Base-by-base conservation (phyloP, 2,888 invertebrate species). In the Drosophila neutralis region DNA sequence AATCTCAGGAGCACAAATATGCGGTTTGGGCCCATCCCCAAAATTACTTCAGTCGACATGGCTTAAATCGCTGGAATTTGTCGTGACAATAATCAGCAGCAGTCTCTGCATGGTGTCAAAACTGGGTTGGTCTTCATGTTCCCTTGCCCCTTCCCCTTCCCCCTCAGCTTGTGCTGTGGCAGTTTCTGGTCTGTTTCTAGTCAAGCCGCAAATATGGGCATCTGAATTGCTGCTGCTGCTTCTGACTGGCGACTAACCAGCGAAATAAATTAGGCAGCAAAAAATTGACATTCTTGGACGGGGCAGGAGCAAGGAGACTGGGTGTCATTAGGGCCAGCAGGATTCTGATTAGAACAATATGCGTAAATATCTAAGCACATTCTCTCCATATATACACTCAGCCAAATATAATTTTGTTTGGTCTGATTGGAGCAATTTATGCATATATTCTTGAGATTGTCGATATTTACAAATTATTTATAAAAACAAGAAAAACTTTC, bases 11-110 rank as follows among this genome's bases (percentile, higher is more conserved):
- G 65, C 77, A 67, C 68, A 69, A 69, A 70, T 74, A 78, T 81
- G 76, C 64, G 78, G 63, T 69, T 64, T 45, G 45, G 15, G 49
- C 49, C 60, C 49, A 61, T 36, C 31, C 60, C 27, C n/a, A 15
- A 35, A 7, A 29, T 31, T 29, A 1, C 29, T 27, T 38, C 61
- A n/a, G 42, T 59, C 57, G 62, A 68, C 56, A 59, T 58, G 53
- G 49, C 81, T 79, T 73, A 82, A 82, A 82, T 83, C 77, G 87
- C 69, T 87, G 78, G 84, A 83, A 88, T 91, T 88, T 87, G 89
- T 88, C 91, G 89, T 91, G 90, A 91, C 90, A 91, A 90, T 89
- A 91, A 89, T 91, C 91, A 91, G 88, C 84, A 89, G 82, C 84
- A 45, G 82, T 73, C 85, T 78, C 81, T 78, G 79, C 78, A 51